These are phyloP conservation scores for Agraylea sexmaculata DNA, from an alignment of 1,140 invertebrate genomes.

Conservation along the genomic window DNA sequence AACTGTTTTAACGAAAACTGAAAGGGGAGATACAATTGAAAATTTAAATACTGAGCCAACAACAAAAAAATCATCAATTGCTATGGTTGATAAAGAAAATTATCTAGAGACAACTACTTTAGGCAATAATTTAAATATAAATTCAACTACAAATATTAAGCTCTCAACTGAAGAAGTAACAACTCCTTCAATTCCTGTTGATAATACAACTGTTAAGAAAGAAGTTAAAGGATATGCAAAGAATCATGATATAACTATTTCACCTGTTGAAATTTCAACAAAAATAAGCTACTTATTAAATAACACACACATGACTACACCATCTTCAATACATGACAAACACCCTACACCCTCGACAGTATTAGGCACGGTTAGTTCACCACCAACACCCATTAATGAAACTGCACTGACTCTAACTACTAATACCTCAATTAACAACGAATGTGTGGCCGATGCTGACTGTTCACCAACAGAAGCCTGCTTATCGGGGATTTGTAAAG, in stretches of 20 bases:
- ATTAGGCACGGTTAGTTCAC: conserved; percentile 14
- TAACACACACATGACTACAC: conserved; percentile 1
- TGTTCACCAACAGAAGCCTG: conserved; percentile 55
- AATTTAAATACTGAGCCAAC: background rate
- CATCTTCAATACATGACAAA: background rate
- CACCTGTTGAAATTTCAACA: no score
- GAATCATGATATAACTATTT: no score
- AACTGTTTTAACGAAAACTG: background rate
- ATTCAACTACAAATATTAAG: no score
- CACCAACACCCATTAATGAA: conserved; percentile 26
- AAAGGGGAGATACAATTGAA: background rate
- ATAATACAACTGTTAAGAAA: conserved; percentile 5
- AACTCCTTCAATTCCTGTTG: no score
- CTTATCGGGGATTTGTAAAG: conserved; percentile 54
- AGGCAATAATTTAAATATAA: background rate
- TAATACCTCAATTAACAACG: conserved; percentile 29
- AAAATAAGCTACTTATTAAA: no score
- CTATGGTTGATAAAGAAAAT: background rate
- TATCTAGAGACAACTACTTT: background rate
- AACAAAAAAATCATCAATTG: background rate
- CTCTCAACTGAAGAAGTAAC: no score
- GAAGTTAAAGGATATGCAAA: conserved; percentile 5
- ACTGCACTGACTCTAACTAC: conserved; percentile 26
- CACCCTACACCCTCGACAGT: background rate
- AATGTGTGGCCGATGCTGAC: conserved; percentile 52